Evolutionary conservation across 2,888 invertebrate genomes (phyloP).

Genomic region (Eledona agricola): DNA sequence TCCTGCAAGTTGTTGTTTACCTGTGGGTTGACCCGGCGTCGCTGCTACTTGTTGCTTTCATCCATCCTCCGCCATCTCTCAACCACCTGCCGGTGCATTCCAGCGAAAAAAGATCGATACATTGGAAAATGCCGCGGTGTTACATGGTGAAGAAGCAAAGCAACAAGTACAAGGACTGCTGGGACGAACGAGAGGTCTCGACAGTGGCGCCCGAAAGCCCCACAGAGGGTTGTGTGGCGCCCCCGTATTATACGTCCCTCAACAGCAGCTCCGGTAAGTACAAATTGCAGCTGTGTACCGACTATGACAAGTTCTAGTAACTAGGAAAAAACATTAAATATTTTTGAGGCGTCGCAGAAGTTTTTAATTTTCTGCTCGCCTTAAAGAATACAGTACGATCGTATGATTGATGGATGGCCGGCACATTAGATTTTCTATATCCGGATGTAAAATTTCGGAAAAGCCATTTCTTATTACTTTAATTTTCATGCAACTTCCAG

Average conservation of each 20-base stretch:
- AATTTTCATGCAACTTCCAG: too few relatives aligned
- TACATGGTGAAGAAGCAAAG: conserved; percentile 78
- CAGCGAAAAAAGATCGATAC: conserved; percentile 34
- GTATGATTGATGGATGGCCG: too few relatives aligned
- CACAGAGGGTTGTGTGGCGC: conserved; percentile 70
- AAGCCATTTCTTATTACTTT: too few relatives aligned
- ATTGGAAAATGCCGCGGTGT: conserved; percentile 72
- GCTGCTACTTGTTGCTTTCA: conserved; percentile 58
- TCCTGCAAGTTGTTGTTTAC: conserved; percentile 57
- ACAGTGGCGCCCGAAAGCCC: conserved; percentile 65
- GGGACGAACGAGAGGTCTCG: conserved; percentile 56
- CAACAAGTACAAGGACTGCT: conserved; percentile 63
- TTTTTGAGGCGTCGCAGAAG: too few relatives aligned
- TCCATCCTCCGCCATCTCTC: conserved; percentile 54
- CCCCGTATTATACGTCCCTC: conserved; percentile 68
- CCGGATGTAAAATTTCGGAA: too few relatives aligned
- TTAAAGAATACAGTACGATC: too few relatives aligned
- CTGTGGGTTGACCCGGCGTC: conserved; percentile 57
- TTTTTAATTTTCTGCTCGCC: too few relatives aligned
- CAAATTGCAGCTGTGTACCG: too few relatives aligned
- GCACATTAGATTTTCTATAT: too few relatives aligned
- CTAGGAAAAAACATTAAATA: too few relatives aligned
- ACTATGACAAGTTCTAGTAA: too few relatives aligned
- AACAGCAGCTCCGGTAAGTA: conserved; percentile 54
- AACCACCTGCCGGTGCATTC: conserved; percentile 57